Base-by-base conservation (phyloP, 1,140 invertebrate species). In the Eriocheir sinensis region DNA sequence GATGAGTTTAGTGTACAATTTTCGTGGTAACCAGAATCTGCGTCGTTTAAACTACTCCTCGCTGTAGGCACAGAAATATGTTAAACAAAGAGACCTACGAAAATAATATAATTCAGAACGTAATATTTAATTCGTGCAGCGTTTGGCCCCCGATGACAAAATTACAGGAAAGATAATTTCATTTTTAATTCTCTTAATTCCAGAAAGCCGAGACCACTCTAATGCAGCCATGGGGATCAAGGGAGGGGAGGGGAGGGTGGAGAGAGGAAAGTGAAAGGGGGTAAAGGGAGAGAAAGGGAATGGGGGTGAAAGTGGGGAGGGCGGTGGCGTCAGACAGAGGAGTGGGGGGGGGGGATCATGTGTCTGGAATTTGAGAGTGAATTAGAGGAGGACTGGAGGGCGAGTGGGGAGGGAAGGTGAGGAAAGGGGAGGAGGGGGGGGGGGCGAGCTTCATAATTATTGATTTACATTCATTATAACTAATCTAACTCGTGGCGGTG, bases 21-120 rank as follows among this genome's bases (percentile, higher is more conserved):
- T 72, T 72, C 60, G 60, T 72, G n/a, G 60, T 72, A 72, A 72
- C 60, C 27, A 72, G 60, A 72, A 72, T 72, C n/a, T 72, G n/a
- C n/a, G n/a, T 21, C n/a, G 60, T 21, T 21, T 21, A n/a, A 72
- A n/a, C 17, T 72, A n/a, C n/a, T 27, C n/a, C 60, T 72, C 60
- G 60, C 21, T 21, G 60, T n/a, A n/a, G 60, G n/a, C 60, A 72
- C 60, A n/a, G n/a, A n/a, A n/a, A n/a, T n/a, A n/a, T n/a, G n/a
- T n/a, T n/a, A n/a, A 4, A 72, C 12, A 72, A 4, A 72, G 60
- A 72, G 60, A 72, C 21, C 27, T 4, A 72, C 12, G n/a, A 72
- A 4, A 72, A 53, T 53, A 9, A 21, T 21, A 21, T 21, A 17
- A 2, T 53, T 9, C 60, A 2, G 27, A 72, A 72, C n/a, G 6